Conservation (phyloP, 2,797 vertebrate species). For the Strix occidentalis region DNA sequence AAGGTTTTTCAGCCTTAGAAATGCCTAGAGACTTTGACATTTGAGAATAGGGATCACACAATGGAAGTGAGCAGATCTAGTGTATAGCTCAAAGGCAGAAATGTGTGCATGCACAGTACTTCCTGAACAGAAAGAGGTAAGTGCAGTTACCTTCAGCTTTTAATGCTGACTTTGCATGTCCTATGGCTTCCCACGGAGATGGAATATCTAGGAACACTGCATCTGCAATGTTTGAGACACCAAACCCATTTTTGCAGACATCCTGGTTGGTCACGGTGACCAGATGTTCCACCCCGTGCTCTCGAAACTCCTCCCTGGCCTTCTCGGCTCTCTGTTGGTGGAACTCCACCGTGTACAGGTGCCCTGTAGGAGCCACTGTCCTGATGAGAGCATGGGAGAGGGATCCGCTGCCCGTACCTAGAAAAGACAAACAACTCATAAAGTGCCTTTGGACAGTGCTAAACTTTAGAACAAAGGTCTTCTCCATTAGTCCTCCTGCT, state of each 20-base stretch:
- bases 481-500: neutral
- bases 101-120: neutral
- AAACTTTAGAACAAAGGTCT: neutral
- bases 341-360: constrained; percentile 96
- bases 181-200: constrained; percentile 94
- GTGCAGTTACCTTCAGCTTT: constrained; percentile 84
- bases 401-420: constrained; percentile 95
- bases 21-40: constrained; percentile 10
- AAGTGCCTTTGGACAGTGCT: neutral
- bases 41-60: neutral
- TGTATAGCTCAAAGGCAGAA: neutral
- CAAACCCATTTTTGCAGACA: constrained; percentile 93
- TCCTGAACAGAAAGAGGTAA: neutral
- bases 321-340: constrained; percentile 93
- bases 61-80: neutral
- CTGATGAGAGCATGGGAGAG: constrained; percentile 95
- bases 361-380: constrained; percentile 91
- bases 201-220: constrained; percentile 97
- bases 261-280: constrained; percentile 95
- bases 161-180: constrained; percentile 87
- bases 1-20: constrained; percentile 7
- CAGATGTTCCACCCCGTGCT: constrained; percentile 88
- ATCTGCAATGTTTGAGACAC: constrained; percentile 85
- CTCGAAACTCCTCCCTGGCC: constrained; percentile 87
- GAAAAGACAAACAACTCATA: neutral